Base-by-base conservation (phyloP, 2,113 vertebrate genomes). In the Pluvianellus socialis region DNA sequence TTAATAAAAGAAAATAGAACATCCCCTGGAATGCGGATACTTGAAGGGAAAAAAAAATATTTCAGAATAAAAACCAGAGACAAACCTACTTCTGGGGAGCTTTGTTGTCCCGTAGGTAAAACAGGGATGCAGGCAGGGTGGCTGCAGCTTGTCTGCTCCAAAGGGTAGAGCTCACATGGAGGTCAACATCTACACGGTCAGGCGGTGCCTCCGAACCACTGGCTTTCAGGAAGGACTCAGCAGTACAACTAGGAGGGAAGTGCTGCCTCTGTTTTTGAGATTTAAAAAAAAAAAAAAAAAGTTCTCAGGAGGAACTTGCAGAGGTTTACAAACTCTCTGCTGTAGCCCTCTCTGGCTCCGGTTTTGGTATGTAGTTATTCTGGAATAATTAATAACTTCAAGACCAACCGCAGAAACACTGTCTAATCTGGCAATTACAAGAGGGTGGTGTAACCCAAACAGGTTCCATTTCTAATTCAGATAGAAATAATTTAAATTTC, bases 111-210 rank as follows among this genome's bases (percentile, higher is more conserved):
- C 3, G 0, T 6, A 30, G 26, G 38, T 35, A 45, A 65, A 73
- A 22, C 23, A 24, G 44, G n/a, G 74, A 13, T 27, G 38, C 3
- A 13, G 75, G 16, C 24, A 58, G n/a, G 28, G 20, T 19, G 7
- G 2, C 33, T 72, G 58, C 1, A 7, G 26, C 10, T 73, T 14
- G 4, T 30, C 38, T 18, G 10, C 21, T 0, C 5, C 9, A n/a
- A 28, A 73, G 33, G 22, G 19, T 11, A 47, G 18, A 70, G 35
- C 42, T 70, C 32, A 23, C 19, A 5, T 27, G 35, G 35, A 13
- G 26, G 52, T 80, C 50, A 32, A 15, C 0, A 0, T 44, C 66
- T 33, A n/a, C 28, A 40, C 17, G 27, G 30, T 66, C 42, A 44
- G 33, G 9, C n/a, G 13, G 32, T 26, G 38, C 20, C 44, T 79